phyloP scores from a whole-genome alignment of 2,888 invertebrate species.

The Cryptocephalus primarius region DNA sequence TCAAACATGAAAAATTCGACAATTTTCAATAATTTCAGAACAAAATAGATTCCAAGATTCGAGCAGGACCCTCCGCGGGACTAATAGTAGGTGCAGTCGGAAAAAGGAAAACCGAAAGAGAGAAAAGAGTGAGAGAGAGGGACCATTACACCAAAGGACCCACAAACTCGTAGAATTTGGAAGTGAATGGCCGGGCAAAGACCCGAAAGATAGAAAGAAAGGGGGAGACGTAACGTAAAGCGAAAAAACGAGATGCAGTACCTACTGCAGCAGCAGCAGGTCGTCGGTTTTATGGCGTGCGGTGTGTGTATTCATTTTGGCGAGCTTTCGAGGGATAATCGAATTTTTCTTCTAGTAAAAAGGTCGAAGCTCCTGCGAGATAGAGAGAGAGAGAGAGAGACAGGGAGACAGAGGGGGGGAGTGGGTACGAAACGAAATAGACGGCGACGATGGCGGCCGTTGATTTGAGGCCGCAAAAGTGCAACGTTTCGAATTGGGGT shows the following conservation, averaged over 20 bases:
- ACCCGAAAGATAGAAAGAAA: constrained; percentile 15
- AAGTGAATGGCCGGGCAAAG: constrained; percentile 37
- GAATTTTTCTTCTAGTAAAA: too few relatives aligned
- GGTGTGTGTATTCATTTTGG: too few relatives aligned
- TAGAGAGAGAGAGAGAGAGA: not conserved
- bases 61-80: too few relatives aligned
- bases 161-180: constrained; percentile 20
- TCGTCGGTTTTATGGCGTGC: not conserved
- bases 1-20: too few relatives aligned
- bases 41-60: too few relatives aligned
- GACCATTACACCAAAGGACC: constrained; percentile 11
- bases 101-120: too few relatives aligned
- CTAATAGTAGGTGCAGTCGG: too few relatives aligned
- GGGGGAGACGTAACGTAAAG: too few relatives aligned
- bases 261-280: not conserved
- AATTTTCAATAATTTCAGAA: too few relatives aligned
- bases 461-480: constrained; percentile 29
- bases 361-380: too few relatives aligned
- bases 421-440: not conserved
- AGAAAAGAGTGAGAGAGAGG: constrained; percentile 10
- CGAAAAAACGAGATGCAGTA: too few relatives aligned
- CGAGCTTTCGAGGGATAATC: too few relatives aligned
- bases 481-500: constrained; percentile 37
- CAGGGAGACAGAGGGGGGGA: not conserved
- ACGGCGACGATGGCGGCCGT: constrained; percentile 8